These are phyloP conservation scores for Drosophila prosaltans DNA, from an alignment of 1,140 invertebrate genomes.

Conservation along the genomic window DNA sequence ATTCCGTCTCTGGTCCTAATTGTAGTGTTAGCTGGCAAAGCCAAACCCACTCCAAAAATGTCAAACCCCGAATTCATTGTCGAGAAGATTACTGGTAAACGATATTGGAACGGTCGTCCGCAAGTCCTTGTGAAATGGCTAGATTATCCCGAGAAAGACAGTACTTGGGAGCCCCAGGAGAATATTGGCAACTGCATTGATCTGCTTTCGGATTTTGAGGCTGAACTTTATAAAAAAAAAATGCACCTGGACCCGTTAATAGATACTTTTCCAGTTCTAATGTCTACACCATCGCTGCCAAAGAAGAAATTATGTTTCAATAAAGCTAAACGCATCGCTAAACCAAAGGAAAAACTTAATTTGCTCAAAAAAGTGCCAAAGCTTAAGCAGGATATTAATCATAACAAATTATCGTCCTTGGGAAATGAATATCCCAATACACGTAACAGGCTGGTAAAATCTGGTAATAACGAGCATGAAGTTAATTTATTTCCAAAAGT, in stretches of 20 bases:
- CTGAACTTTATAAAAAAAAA: not conserved
- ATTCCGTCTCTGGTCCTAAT: no score
- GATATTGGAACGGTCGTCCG: slow-evolving; percentile 27
- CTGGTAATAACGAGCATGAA: no score
- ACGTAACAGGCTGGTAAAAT: no score
- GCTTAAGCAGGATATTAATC: no score
- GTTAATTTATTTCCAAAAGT: no score
- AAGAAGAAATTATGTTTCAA: not conserved
- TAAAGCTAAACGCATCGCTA: no score
- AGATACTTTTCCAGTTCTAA: not conserved
- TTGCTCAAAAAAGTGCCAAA: no score
- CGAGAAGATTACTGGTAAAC: slow-evolving; percentile 41
- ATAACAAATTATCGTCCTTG: no score
- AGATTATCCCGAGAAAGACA: slow-evolving; percentile 18
- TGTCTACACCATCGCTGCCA: not conserved
- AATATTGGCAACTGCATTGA: slow-evolving; percentile 34
- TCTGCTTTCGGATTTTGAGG: slow-evolving; percentile 42
- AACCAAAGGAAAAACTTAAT: no score
- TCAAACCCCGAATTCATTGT: slow-evolving; percentile 18
- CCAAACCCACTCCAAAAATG: not conserved
- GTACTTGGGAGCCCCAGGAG: slow-evolving; percentile 55
- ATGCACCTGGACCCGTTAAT: not conserved
- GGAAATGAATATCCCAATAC: no score
- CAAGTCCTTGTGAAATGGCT: slow-evolving; percentile 47
- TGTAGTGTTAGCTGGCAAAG: not conserved